Evolutionary conservation across 2,888 invertebrate genomes (phyloP).

Genomic region (Odontocolon sp.): DNA sequence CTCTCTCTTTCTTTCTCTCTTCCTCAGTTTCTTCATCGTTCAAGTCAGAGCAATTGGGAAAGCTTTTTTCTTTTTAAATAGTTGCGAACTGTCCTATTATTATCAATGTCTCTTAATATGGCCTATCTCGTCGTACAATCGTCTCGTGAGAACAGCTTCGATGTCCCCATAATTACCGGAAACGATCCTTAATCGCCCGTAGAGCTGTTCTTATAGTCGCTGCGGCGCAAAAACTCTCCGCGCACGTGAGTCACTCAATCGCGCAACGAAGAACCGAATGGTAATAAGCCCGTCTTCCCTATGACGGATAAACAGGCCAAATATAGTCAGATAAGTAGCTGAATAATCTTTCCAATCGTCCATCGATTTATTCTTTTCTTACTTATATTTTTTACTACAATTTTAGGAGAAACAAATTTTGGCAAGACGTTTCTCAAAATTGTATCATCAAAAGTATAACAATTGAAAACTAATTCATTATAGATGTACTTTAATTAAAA

Average conservation of each 20-base stretch:
- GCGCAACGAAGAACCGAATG: slow-evolving; percentile 58
- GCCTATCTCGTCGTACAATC: slow-evolving; percentile 40
- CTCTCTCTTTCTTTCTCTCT: no score
- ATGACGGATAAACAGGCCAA: slow-evolving; percentile 55
- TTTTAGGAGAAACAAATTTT: no score
- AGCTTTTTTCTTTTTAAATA: slow-evolving; percentile 26
- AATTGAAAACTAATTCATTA: no score
- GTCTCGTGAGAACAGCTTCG: slow-evolving; percentile 57
- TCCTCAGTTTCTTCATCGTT: slow-evolving; percentile 12
- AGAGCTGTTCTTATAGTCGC: slow-evolving; percentile 46
- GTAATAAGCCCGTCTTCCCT: slow-evolving; percentile 57
- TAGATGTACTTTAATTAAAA: no score
- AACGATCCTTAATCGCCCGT: slow-evolving; percentile 61
- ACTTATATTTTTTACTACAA: no score
- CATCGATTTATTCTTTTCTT: slow-evolving; percentile 25
- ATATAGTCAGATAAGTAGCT: slow-evolving; percentile 48
- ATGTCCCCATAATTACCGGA: slow-evolving; percentile 62
- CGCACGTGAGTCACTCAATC: slow-evolving; percentile 59
- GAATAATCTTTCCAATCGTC: slow-evolving; percentile 38
- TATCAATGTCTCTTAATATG: slow-evolving; percentile 41
- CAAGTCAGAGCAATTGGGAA: slow-evolving; percentile 44
- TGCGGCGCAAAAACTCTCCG: slow-evolving; percentile 57
- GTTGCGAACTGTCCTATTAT: slow-evolving; percentile 50
- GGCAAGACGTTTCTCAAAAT: no score
- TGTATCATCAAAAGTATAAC: no score